Evolutionary conservation across 2,797 vertebrate species (phyloP).

Genomic region (Zenarchopterus dispar): DNA sequence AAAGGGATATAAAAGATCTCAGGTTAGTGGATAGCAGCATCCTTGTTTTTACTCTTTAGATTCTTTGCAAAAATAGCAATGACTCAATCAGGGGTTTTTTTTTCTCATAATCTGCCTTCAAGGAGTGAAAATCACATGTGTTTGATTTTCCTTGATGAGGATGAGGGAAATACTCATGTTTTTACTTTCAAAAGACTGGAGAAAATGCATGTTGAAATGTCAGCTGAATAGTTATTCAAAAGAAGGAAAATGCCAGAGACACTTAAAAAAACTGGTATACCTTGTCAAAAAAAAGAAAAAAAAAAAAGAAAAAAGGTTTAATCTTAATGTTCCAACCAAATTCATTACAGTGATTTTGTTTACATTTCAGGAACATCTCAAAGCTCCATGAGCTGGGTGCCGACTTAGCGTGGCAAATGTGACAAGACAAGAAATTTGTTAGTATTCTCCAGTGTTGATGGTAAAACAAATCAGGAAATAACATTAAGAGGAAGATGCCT

Average conservation of each 20-base stretch:
- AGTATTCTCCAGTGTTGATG: too few relatives aligned
- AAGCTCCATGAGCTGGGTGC: background rate
- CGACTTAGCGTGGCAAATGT: too few relatives aligned
- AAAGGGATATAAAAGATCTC: background rate
- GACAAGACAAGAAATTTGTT: too few relatives aligned
- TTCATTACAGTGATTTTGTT: background rate
- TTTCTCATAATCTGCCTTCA: constrained; percentile 48
- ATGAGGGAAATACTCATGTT: constrained; percentile 60
- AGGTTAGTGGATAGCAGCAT: background rate
- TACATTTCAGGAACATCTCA: constrained; percentile 6
- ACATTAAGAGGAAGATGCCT: too few relatives aligned
- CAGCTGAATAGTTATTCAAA: constrained; percentile 45
- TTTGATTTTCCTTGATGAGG: constrained; percentile 59
- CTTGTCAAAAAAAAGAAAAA: too few relatives aligned
- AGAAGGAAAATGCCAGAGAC: constrained; percentile 11
- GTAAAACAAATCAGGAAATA: too few relatives aligned
- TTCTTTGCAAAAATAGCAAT: constrained; percentile 32
- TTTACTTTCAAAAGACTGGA: constrained; percentile 32
- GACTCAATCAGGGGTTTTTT: constrained; percentile 18
- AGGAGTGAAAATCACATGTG: constrained; percentile 46
- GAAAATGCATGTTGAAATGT: constrained; percentile 45
- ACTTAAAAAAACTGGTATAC: too few relatives aligned
- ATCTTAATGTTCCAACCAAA: too few relatives aligned
- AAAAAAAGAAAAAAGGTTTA: too few relatives aligned
- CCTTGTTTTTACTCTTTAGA: constrained; percentile 20